These are phyloP conservation scores for Poecilia gillii DNA, from an alignment of 2,797 vertebrate species.

Conservation along the genomic window DNA sequence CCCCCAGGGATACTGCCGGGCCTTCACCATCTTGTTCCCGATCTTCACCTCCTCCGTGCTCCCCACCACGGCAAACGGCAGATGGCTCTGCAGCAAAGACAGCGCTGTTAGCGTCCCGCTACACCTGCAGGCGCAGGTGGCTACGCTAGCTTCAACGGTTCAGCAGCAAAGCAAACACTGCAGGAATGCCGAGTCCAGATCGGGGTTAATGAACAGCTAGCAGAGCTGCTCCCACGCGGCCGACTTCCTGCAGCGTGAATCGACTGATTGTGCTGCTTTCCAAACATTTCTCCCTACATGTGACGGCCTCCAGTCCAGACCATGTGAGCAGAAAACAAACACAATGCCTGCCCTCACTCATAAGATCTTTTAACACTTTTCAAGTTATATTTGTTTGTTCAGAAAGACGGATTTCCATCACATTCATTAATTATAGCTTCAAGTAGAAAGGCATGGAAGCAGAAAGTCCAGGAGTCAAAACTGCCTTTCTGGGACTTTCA, in stretches of 20 bases:
- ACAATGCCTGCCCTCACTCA: constrained; percentile 29
- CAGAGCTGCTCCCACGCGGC: constrained; percentile 64
- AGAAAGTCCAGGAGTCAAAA: too few species aligned
- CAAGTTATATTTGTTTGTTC: not conserved
- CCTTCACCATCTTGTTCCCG: constrained; percentile 99
- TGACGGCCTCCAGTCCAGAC: constrained; percentile 62
- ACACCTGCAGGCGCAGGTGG: constrained; percentile 2
- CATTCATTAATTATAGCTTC: too few species aligned
- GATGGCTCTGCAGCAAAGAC: constrained; percentile 86
- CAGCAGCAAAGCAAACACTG: constrained; percentile 5
- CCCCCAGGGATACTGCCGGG: constrained; percentile 98
- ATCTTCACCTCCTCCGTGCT: constrained; percentile 99
- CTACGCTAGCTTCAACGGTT: not conserved
- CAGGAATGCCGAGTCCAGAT: constrained; percentile 30
- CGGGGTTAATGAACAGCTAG: constrained; percentile 28
- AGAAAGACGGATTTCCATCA: too few species aligned
- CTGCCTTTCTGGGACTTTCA: too few species aligned
- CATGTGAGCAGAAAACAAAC: constrained; percentile 38
- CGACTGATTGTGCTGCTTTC: constrained; percentile 43
- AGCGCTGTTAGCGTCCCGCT: not conserved
- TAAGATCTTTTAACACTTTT: constrained; percentile 11
- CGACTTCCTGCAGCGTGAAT: constrained; percentile 60
- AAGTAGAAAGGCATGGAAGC: too few species aligned
- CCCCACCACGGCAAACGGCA: constrained; percentile 97
- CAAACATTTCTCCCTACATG: constrained; percentile 27